Evolutionary conservation across 2,888 invertebrate genomes (phyloP), one percentile per base, ranked within the genome.

Genomic region (Copidosoma aretas): DNA sequence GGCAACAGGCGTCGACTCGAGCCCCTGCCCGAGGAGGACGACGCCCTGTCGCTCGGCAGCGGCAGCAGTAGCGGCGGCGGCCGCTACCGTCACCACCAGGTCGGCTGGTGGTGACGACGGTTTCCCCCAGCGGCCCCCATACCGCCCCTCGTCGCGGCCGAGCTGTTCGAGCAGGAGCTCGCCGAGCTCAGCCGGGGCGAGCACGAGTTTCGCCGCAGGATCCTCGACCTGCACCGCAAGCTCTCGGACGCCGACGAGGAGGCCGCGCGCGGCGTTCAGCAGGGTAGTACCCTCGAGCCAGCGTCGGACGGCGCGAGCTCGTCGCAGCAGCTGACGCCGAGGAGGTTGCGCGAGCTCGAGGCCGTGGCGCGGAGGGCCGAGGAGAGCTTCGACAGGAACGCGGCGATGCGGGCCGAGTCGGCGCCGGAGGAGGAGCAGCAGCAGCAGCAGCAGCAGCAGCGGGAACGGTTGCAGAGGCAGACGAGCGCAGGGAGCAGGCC

Each of bases 11-110:
- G 92, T 84, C 88, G 93, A 75, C 84, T 94, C 79, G 94, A 94
- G 81, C 93, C 94, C 60, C 87, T 94, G 10, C 89, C 92, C 74
- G 93, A 94, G 84, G 94, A 94, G 84, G 93, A 94, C 75, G 89
- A 88, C 71, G 91, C 92, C 24, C 79, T 84, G 3, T 72, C 72
- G 17, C 21, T 69, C 8, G 64, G 61, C 25, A 69, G 72, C 22
- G 52, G 66, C 14, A n/a, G 57, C 41, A 24, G 57, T 32, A 24
- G 12, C 24, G 52, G 39, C 51, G 41, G 41, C 41, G 41, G 41
- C 41, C 19, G 10, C 25, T n/a, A 14, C n/a, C 10, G 25, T n/a
- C 14, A 25, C 21, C 21, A 52, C 32, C 81, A 82, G 67, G 81
- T 81, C 24, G 82, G 83, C 73, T 83, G 83, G 82, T 80, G 84